Evolutionary conservation across 2,888 invertebrate genomes (phyloP).

Genomic region (Neoascia interrupta): DNA sequence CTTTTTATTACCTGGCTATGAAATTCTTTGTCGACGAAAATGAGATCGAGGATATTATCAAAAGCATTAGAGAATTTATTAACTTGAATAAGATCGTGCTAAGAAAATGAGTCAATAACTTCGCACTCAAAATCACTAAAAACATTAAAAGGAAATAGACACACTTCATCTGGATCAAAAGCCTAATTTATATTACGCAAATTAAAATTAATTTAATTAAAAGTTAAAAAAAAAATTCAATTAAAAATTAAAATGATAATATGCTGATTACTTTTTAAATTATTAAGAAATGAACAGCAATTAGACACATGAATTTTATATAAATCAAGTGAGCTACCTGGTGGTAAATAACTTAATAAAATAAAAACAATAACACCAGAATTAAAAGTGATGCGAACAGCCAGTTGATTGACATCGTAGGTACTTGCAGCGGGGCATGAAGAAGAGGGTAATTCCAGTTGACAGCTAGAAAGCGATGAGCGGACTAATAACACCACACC

Average conservation of each 20-base stretch:
- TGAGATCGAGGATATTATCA: not conserved
- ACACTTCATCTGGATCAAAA: not conserved
- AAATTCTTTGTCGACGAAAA: not conserved
- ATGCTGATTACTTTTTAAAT: slow-evolving; percentile 1
- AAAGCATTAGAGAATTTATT: too few species aligned
- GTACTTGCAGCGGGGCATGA: too few species aligned
- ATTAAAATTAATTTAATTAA: too few species aligned
- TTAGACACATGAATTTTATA: slow-evolving; percentile 11
- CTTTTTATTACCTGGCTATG: not conserved
- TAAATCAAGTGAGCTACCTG: slow-evolving; percentile 2
- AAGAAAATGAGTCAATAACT: slow-evolving; percentile 3
- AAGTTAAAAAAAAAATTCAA: too few species aligned
- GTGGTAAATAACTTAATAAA: slow-evolving; percentile 4
- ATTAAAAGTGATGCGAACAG: too few species aligned
- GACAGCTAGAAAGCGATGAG: too few species aligned
- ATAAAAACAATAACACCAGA: too few species aligned
- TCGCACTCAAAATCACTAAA: slow-evolving; percentile 1
- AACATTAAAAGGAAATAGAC: not conserved
- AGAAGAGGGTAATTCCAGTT: too few species aligned
- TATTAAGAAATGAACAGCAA: slow-evolving; percentile 1
- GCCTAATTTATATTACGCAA: not conserved
- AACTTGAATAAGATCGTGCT: not conserved
- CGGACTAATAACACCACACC: too few species aligned
- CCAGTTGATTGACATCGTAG: too few species aligned
- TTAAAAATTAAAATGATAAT: slow-evolving; percentile 9